Evolutionary conservation across 2,888 invertebrate genomes (phyloP).

Genomic region (Idaea biselata): DNA sequence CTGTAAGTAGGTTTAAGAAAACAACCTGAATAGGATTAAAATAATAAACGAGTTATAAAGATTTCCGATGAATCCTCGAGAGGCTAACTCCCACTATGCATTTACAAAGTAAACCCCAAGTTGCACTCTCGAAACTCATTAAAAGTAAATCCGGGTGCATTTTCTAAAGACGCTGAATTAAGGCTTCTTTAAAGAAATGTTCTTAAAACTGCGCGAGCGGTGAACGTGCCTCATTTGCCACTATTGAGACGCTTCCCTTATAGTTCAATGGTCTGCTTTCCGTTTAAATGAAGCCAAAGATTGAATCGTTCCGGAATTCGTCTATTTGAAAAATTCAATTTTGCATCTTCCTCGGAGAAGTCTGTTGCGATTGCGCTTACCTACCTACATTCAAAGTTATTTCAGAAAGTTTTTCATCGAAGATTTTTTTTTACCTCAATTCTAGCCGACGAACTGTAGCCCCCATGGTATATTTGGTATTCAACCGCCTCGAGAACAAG

Average conservation of each 20-base stretch:
- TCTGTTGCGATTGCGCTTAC: not conserved
- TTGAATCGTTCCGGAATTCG: constrained; percentile 50
- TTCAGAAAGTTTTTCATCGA: not conserved
- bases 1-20: constrained; percentile 5
- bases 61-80: constrained; percentile 39
- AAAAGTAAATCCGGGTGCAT: constrained; percentile 77
- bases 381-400: constrained; percentile 8
- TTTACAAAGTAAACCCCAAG: constrained; percentile 72
- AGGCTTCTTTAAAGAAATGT: constrained; percentile 70
- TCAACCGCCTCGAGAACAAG: no score
- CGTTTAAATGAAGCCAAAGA: constrained; percentile 59
- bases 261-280: constrained; percentile 57
- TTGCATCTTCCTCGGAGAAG: constrained; percentile 19
- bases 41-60: constrained; percentile 38
- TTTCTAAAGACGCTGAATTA: constrained; percentile 77
- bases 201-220: constrained; percentile 68
- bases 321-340: constrained; percentile 41
- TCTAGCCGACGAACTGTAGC: no score
- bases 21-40: constrained; percentile 28
- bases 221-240: constrained; percentile 74
- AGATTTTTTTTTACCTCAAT: not conserved
- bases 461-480: no score
- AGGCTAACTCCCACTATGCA: constrained; percentile 58
- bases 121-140: constrained; percentile 76
- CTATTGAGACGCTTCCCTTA: constrained; percentile 65